phyloP scores from a whole-genome alignment of 2,888 invertebrate species.

The Pristionchus entomophagus region DNA sequence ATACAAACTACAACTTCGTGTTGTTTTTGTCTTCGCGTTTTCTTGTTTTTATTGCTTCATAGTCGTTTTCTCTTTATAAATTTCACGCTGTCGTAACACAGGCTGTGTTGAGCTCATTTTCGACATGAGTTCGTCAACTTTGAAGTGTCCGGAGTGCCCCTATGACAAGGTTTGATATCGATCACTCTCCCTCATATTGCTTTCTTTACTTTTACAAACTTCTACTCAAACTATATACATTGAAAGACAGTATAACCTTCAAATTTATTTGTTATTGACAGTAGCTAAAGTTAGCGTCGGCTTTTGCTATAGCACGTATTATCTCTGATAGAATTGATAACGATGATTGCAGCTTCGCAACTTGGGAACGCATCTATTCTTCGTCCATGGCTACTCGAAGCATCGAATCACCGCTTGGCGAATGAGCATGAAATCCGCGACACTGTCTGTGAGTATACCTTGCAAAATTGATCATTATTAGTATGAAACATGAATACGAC shows the following conservation, averaged over 20 bases:
- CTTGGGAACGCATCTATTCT: slow-evolving; percentile 41
- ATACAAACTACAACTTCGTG: too few relatives aligned
- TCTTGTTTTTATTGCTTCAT: too few relatives aligned
- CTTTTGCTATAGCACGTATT: neutral
- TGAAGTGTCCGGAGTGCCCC: slow-evolving; percentile 39
- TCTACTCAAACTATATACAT: too few relatives aligned
- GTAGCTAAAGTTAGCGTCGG: too few relatives aligned
- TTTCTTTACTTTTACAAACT: too few relatives aligned
- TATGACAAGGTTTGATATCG: slow-evolving; percentile 11
- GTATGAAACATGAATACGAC: too few relatives aligned
- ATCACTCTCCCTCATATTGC: neutral
- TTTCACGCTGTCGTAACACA: neutral
- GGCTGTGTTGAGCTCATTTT: neutral
- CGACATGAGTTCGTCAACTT: neutral
- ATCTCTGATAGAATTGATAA: neutral
- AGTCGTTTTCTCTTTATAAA: too few relatives aligned
- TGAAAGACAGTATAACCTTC: too few relatives aligned
- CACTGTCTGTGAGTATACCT: neutral
- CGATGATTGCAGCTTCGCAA: neutral
- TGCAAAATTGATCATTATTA: too few relatives aligned
- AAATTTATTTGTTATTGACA: neutral
- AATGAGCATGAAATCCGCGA: neutral
- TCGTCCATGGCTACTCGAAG: slow-evolving; percentile 43
- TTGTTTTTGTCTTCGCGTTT: too few relatives aligned
- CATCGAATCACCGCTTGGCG: slow-evolving; percentile 24